Evolutionary conservation across 2,113 vertebrate species (phyloP).

Genomic region (Gallinago undulata): DNA sequence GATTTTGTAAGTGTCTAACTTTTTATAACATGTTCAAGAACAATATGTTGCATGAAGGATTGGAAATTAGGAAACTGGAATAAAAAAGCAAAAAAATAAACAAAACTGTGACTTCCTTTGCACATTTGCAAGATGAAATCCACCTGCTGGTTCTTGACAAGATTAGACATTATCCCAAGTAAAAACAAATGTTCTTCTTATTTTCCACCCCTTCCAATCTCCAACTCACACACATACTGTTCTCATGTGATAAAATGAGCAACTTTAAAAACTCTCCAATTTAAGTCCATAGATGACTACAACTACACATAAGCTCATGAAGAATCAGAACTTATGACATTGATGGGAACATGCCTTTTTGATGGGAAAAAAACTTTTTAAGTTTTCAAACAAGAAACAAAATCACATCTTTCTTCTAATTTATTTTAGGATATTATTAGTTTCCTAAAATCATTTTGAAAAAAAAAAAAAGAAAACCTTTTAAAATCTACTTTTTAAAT

Average conservation of each 20-base stretch:
- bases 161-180: background rate
- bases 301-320: fast-evolving
- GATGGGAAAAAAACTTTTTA: background rate
- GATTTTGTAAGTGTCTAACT: background rate
- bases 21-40: background rate
- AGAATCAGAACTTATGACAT: background rate
- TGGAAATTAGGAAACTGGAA: background rate
- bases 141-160: background rate
- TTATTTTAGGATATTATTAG: background rate
- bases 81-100: background rate
- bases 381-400: background rate
- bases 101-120: background rate
- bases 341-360: background rate
- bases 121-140: background rate
- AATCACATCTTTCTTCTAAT: background rate
- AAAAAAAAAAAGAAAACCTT: too few relatives aligned
- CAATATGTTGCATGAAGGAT: background rate
- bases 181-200: background rate
- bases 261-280: background rate
- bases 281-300: background rate
- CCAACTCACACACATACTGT: background rate
- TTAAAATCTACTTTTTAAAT: background rate
- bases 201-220: background rate
- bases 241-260: background rate
- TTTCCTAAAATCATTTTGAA: background rate